Conservation (phyloP, 2,888 invertebrate species). For the Chloroclystis v-ata region DNA sequence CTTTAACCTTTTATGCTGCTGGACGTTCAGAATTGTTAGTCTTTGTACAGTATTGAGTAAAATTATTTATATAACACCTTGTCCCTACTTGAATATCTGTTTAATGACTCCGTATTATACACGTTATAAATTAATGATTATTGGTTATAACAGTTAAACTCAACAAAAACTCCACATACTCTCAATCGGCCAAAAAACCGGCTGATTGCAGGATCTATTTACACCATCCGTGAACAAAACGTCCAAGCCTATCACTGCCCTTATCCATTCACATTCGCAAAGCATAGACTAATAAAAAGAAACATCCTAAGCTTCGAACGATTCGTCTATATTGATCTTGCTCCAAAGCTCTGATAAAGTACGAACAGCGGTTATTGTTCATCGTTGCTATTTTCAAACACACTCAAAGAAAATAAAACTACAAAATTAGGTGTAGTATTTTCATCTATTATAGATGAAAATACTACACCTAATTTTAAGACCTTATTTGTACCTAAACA, state of each 20-base stretch:
- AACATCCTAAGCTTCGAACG: slow-evolving; percentile 14
- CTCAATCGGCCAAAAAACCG: not conserved
- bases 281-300: slow-evolving; percentile 10
- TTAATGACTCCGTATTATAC: too few species aligned
- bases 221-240: slow-evolving; percentile 1
- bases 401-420: too few species aligned
- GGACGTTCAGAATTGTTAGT: too few species aligned
- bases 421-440: too few species aligned
- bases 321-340: slow-evolving; percentile 19
- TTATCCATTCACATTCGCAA: slow-evolving; percentile 15
- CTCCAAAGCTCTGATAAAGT: slow-evolving; percentile 16
- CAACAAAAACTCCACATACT: too few species aligned
- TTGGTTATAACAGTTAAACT: too few species aligned
- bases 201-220: slow-evolving; percentile 1
- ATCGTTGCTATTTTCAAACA: not conserved
- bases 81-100: too few species aligned
- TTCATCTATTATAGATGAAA: not conserved
- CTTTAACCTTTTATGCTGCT: too few species aligned
- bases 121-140: too few species aligned
- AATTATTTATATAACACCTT: too few species aligned
- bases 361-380: not conserved
- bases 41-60: too few species aligned
- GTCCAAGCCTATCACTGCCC: slow-evolving; percentile 7
- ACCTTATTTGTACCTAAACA: too few species aligned
- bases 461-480: not conserved